A percentile compares a stretch with the other conserved stretches of the same genome.
Evolutionary conservation across 2,797 vertebrate genomes (phyloP).

Genomic region (Notolepis coatsorum): DNA sequence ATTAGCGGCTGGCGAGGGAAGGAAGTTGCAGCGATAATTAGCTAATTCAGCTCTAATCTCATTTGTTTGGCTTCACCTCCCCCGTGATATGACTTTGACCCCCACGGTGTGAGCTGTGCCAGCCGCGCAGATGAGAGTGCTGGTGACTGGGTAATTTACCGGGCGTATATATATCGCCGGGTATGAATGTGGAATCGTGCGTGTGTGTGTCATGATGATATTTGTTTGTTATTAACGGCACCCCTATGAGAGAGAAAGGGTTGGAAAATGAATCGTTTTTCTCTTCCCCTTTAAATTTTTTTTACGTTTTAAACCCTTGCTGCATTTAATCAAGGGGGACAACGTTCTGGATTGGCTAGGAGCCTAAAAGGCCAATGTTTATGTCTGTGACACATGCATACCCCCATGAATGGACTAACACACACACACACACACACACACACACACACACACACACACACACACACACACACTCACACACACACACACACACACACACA

Average conservation of each 20-base stretch:
- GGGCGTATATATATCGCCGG: conserved; percentile 25
- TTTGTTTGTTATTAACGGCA: conserved; percentile 16
- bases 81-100: conserved; percentile 73
- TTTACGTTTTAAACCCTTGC: neutral
- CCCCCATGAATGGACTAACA: too few species aligned
- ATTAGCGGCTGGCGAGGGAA: conserved; percentile 77
- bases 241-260: neutral
- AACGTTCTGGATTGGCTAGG: neutral
- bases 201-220: conserved; percentile 19
- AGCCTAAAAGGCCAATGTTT: too few species aligned
- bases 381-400: too few species aligned
- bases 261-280: neutral
- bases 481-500: too few species aligned
- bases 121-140: conserved; percentile 66
- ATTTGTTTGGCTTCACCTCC: conserved; percentile 78
- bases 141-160: conserved; percentile 61
- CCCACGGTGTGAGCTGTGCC: conserved; percentile 66
- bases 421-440: too few species aligned
- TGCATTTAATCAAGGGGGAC: neutral
- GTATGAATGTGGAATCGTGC: conserved; percentile 19
- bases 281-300: too few species aligned
- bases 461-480: too few species aligned
- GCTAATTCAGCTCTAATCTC: conserved; percentile 84
- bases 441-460: too few species aligned
- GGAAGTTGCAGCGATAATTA: conserved; percentile 83